Evolutionary conservation across 2,888 invertebrate species (phyloP).

Genomic region (Dasypolia templi): DNA sequence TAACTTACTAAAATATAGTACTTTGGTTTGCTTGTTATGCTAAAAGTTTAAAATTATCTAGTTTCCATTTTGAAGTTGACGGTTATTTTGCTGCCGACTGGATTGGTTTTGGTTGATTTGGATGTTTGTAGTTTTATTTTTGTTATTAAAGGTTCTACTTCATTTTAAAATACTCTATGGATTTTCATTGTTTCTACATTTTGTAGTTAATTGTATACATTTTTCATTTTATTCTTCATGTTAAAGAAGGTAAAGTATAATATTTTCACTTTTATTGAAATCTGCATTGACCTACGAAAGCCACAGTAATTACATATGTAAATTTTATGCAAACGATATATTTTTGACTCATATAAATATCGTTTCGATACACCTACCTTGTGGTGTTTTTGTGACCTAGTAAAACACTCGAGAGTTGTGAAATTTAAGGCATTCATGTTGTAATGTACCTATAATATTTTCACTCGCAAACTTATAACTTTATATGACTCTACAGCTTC

Average conservation of each 20-base stretch:
- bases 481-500: conserved; percentile 29
- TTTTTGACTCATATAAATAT: conserved; percentile 11
- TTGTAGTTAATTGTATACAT: neutral
- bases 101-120: conserved; percentile 26
- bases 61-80: conserved; percentile 52
- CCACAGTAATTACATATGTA: conserved; percentile 39
- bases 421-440: conserved; percentile 14
- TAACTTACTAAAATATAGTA: conserved; percentile 5
- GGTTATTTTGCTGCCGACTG: conserved; percentile 7
- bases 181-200: neutral
- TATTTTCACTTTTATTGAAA: conserved; percentile 34
- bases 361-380: conserved; percentile 21
- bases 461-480: conserved; percentile 12
- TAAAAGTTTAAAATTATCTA: conserved; percentile 17
- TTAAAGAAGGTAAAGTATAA: no score
- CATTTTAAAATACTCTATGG: neutral
- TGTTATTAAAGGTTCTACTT: neutral
- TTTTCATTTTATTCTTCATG: neutral
- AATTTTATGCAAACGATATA: conserved; percentile 38
- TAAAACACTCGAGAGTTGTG: conserved; percentile 17
- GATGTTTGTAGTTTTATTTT: neutral
- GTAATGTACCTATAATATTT: conserved; percentile 4
- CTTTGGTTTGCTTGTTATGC: neutral
- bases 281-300: conserved; percentile 11
- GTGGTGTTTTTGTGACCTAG: conserved; percentile 38